phyloP scores from a whole-genome alignment of 2,888 invertebrate genomes.

The Aromia moschata region DNA sequence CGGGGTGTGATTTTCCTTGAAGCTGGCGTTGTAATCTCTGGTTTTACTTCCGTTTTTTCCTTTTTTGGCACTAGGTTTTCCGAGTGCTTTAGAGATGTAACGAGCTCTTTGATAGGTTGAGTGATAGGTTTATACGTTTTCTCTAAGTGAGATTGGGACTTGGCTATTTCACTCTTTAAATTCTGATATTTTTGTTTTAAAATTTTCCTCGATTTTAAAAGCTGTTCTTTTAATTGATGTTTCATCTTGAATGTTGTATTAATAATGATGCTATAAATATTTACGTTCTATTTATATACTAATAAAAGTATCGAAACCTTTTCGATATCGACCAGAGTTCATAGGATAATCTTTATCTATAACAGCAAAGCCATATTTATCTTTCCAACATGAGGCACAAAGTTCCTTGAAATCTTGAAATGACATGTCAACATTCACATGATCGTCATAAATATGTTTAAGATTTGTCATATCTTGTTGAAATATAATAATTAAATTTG shows the following conservation, averaged over 20 bases:
- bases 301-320: too few species aligned
- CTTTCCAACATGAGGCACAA: too few species aligned
- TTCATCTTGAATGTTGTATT: too few species aligned
- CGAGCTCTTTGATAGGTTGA: background rate
- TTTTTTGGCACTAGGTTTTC: background rate
- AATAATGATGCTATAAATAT: too few species aligned
- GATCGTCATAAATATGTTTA: conserved; percentile 25
- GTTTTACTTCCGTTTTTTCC: background rate
- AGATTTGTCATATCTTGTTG: conserved; percentile 24
- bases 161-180: background rate
- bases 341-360: too few species aligned
- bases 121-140: background rate
- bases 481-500: conserved; percentile 24
- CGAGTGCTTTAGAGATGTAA: background rate
- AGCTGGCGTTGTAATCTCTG: background rate
- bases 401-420: conserved; percentile 23
- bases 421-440: conserved; percentile 21
- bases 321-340: too few species aligned
- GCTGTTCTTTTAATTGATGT: too few species aligned
- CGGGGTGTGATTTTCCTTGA: background rate
- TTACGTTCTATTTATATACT: too few species aligned
- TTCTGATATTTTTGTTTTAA: background rate
- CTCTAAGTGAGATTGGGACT: background rate
- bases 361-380: too few species aligned
- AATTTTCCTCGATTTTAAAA: background rate